Evolutionary conservation across 2,888 invertebrate species (phyloP), one percentile per base, ranked within the genome.

Genomic region (Drosophila demipolita): DNA sequence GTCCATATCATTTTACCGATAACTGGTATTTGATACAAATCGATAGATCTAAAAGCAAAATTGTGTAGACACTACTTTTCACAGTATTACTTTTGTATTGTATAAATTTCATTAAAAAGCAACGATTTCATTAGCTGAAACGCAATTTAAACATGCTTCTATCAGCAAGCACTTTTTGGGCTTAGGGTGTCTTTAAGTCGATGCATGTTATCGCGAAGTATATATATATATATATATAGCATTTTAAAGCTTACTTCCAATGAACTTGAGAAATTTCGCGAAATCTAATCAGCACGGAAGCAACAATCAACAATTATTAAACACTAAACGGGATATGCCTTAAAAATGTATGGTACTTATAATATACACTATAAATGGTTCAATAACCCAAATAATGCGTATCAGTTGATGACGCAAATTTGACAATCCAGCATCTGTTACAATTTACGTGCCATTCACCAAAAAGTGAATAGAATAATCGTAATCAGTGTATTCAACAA

Each of bases 201-300:
- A 23, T 23, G n/a, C 6, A 11, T 6, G 11, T 11, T 42, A 42
- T 5, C n/a, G 1, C 1, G 9, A 1, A 40, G 12, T 15, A 26
- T 32, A 4, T 35, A 15, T 12, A 17, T 20, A 12, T 45, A 35
- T 35, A 35, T 35, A 12, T 0, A 36, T 6, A 23, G 1, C 4
- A 26, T 65, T 53, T 26, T 12, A 9, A 8, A 23, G 23, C 8
- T 53, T 17, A 40, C 9, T 32, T 45, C 50, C 50, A 15, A 3
- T 35, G 54, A 54, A 54, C 5, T 20, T 33, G 20, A 32, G 9
- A 1, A 32, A 15, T 40, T 42, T 23, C n/a, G 29, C 12, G n/a
- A 69, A 66, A 59, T 49, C 53, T 59, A 67, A 68, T 66, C 66
- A 58, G 36, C 36, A 38, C 38, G 17, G 29, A n/a, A 29, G 53